Conservation (phyloP, 2,113 vertebrate species). For the Prunella fulvescens region DNA sequence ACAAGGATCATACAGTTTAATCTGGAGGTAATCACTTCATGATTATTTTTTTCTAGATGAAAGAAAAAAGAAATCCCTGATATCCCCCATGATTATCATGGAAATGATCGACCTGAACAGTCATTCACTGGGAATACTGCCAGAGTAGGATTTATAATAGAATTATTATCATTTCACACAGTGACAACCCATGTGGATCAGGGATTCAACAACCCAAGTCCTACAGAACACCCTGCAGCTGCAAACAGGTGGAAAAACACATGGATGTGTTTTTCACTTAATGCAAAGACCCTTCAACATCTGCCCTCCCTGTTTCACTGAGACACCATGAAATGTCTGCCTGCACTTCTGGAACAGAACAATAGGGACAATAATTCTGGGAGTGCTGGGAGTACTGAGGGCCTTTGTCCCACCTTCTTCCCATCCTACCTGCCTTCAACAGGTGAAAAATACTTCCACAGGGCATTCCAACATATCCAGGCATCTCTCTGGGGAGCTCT, state of each 20-base stretch:
- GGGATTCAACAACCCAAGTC: neutral
- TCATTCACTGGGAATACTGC: neutral
- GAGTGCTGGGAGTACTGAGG: neutral
- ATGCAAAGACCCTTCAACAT: neutral
- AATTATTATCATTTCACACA: neutral
- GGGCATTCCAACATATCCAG: neutral
- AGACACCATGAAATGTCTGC: neutral
- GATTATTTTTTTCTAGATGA: neutral
- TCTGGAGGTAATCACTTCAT: neutral
- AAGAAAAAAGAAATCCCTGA: neutral
- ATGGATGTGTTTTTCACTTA: neutral
- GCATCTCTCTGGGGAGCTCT: neutral
- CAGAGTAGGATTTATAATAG: neutral
- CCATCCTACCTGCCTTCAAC: neutral
- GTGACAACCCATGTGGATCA: neutral
- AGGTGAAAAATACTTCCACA: neutral
- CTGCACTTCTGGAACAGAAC: neutral
- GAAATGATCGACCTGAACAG: neutral
- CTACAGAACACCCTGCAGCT: neutral
- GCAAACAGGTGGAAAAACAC: neutral
- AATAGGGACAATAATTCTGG: neutral
- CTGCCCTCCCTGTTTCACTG: neutral
- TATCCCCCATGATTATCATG: neutral
- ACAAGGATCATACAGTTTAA: neutral
- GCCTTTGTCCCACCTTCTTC: neutral